Evolutionary conservation across 2,797 vertebrate species (phyloP), one percentile per base, ranked within the genome.

Genomic region (Holocentrus rufus): DNA sequence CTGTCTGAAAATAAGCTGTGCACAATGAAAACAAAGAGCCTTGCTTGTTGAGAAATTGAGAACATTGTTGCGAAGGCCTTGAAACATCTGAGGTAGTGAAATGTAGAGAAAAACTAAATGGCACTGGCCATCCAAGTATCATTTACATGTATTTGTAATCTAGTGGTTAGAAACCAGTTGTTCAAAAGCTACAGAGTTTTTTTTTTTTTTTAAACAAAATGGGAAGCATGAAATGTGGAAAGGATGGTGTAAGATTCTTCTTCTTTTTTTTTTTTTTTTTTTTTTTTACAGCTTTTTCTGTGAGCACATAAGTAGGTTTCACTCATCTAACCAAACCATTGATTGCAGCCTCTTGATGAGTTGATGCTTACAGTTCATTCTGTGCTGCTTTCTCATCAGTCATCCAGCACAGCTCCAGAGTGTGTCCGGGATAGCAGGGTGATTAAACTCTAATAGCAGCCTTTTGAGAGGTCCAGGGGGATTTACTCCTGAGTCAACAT

Each of bases 401-500:
- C 68, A 68, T 80, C 83, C 52, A 75, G 71, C 85, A 74, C 85
- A 54, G 85, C 76, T 74, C 65, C 63, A 65, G 57, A 86, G 82
- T 71, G 83, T 80, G 85, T 86, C 69, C 75, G 77, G 72, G 76
- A 91, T 89, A 62, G 68, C 72, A 54, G 85, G 77, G 83, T 89
- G 85, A 91, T 92, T 92, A 92, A 90, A 92, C 71, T 88, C 89
- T 92, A 93, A 92, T 90, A 89, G 86, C 86, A 65, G 84, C 80
- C 81, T 85, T 69, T 88, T 86, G 80, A 91, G 76, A 86, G 85
- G 88, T 90, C 92, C 74, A 5, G 74, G 69, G 92, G 92, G 93
- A 94, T 90, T 91, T 91, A 83, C 81, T 90, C 85, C 81, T 90
- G 91, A 92, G 91, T 93, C 91, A 93, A 94, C 90, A 93, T 90